Evolutionary conservation across 1,140 invertebrate genomes (phyloP), one percentile per base, ranked within the genome.

Genomic region (Macrobrachium nipponense): DNA sequence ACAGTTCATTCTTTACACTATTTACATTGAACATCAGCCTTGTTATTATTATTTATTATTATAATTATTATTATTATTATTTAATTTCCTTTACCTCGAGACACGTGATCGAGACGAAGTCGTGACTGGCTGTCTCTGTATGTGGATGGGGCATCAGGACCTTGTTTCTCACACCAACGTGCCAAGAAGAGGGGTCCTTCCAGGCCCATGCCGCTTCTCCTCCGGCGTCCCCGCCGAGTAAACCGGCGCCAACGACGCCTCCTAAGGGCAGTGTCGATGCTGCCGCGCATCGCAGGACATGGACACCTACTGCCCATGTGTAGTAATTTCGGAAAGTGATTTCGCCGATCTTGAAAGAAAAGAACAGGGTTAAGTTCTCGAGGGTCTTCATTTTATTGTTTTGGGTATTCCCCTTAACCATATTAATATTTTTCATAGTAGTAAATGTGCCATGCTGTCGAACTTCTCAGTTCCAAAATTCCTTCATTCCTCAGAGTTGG

Each of bases 281-380:
- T 11, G 82, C 36, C 15, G 83, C n/a, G 14, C 79, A 62, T 58
- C 87, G 78, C 72, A 88, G 51, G 61, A 89, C 88, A 68, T 89
- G 88, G 15, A 89, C 72, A 43, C 88, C 84, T 36, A 89, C 88
- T 5, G 81, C 88, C 88, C 88, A 89, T 51, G 91, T 92, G 90
- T 93, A 93, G 89, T 91, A 92, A 89, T 93, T 93, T 82, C 91
- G 90, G 80, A 93, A 92, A 1, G 91, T 90, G 36, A 93, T 90
- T 87, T 93, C 92, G 62, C 92, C 92, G 82, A 93, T 90, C 91
- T 92, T 87, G 18, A 10, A 76, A 7, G 59, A 58, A 23, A 58
- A 27, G 68, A 14, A 59, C 58, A 51, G 20, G 68, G 20, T 4
- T 72, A 36, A 36, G 68, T 20, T 72, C 4, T 23, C 15, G 2